Base-by-base conservation (phyloP, 2,113 vertebrate species). In the Periophthalmus modestus region DNA sequence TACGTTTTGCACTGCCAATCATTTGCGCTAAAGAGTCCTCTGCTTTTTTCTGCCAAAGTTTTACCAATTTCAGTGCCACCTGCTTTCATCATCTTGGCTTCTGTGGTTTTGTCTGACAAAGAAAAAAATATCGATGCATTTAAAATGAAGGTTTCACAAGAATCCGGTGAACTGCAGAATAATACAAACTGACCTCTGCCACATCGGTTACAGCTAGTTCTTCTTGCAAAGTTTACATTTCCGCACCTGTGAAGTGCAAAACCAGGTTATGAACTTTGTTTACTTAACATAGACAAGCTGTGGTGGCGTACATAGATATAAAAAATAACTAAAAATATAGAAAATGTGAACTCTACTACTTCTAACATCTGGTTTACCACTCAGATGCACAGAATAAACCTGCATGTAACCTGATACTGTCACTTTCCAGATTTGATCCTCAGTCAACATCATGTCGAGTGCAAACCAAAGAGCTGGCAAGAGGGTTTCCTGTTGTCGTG, bases 1-100 rank as follows among this genome's bases (percentile, higher is more conserved):
- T 92, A 99, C 97, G 97, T 99, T 95, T 99, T 99, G 87, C 98
- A 99, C 61, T 99, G 98, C 98, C 97, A 99, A 79, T 99, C 98
- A 58, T 99, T 99, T 16, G 97, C 97, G 72, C 97, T 99, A 90
- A 99, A 99, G 33, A 99, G 95, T 66, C 98, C 98, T 66, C 95
- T 94, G 68, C 97, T 99, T 86, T 99, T 99, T 83, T 99, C 97
- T 4, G 97, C 98, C 16, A 99, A 94, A 0, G 98, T 99, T 92
- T 99, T 99, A 14, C 97, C 98, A 75, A 99, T 99, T 87, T 99
- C 98, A 4, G 97, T 99, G 0, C 98, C 98, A 61, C 98, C 98
- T 0, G 98, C 97, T 91, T 99, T 99, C 98, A 99, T 99, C 96
- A 99, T 96, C 89, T 99, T 99, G 16, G 97, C 97, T 77, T 99